Conservation (phyloP, 1,140 invertebrate genomes). For the Bombus cullumanus region DNA sequence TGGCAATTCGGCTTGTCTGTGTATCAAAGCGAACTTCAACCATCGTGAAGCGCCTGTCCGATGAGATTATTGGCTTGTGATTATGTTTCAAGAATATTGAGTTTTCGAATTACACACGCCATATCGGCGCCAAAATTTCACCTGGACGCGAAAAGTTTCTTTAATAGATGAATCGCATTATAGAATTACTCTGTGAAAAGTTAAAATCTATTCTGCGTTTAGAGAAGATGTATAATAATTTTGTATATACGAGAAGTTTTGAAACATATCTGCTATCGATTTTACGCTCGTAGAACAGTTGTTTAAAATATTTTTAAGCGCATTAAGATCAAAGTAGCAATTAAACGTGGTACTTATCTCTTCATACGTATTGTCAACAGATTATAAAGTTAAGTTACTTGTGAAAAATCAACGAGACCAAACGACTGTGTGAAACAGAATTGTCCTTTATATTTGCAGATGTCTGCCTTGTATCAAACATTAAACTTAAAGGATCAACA, state of each 20-base stretch:
- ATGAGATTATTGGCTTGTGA: conserved; percentile 27
- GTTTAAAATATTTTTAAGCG: no score
- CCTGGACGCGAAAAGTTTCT: background rate
- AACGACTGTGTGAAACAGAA: background rate
- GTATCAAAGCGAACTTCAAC: conserved; percentile 21
- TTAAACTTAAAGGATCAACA: no score
- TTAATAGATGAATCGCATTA: background rate
- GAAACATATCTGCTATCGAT: no score
- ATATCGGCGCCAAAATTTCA: background rate
- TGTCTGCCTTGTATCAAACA: no score
- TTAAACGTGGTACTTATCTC: no score
- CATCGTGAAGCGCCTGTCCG: background rate
- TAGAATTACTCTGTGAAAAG: background rate
- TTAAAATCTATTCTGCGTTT: background rate
- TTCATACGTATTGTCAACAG: no score
- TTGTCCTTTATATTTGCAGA: background rate
- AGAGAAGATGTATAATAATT: background rate
- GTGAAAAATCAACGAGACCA: background rate
- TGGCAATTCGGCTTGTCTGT: background rate
- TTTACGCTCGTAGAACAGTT: no score
- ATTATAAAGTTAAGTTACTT: no score
- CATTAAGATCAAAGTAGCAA: no score
- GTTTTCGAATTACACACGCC: background rate
- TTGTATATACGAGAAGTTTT: background rate
- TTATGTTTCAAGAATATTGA: conserved; percentile 14